Evolutionary conservation across 2,113 vertebrate species (phyloP).

Genomic region (Tyto alba): DNA sequence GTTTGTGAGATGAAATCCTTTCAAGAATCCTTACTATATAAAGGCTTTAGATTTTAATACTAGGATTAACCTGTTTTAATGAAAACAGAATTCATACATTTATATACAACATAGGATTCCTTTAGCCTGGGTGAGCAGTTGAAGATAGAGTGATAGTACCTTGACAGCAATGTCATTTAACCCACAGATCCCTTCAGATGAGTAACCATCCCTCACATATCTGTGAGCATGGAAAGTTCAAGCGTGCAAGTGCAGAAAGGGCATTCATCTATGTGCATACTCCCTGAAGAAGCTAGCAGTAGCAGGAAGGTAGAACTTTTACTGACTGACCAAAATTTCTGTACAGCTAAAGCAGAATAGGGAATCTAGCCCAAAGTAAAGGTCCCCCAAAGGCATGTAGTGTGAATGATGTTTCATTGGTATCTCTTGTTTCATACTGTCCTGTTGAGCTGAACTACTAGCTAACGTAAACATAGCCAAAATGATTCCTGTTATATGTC

Average conservation of each 20-base stretch:
- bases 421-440: neutral
- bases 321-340: neutral
- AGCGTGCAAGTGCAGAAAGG: neutral
- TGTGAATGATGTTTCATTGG: neutral
- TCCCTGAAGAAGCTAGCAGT: neutral
- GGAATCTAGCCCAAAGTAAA: neutral
- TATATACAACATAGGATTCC: neutral
- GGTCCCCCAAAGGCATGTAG: neutral
- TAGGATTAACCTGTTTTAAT: neutral
- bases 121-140: neutral
- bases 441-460: neutral
- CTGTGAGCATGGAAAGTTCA: neutral
- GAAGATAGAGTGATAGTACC: neutral
- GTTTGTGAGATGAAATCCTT: neutral
- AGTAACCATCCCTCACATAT: neutral
- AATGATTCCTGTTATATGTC: neutral
- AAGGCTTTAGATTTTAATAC: neutral
- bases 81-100: neutral
- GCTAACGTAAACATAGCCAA: neutral
- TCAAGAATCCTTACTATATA: neutral
- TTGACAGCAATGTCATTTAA: neutral
- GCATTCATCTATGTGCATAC: neutral
- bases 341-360: neutral
- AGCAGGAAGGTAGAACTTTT: neutral
- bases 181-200: neutral